phyloP scores from a whole-genome alignment of 2,888 invertebrate species.

The Rhodophaea formosa region DNA sequence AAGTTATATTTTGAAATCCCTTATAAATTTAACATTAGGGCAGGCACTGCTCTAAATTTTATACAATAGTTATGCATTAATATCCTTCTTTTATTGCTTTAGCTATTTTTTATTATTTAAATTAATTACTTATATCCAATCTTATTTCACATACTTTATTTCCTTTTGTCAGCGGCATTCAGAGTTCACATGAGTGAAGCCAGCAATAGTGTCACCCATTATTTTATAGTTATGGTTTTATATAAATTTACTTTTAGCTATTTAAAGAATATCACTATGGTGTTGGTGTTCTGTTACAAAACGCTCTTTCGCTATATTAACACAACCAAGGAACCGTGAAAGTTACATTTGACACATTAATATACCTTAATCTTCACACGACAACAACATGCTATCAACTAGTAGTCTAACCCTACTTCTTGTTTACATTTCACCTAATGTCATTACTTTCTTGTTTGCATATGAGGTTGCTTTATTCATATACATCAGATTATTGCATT shows the following conservation, averaged over 20 bases:
- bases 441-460: conserved; percentile 3
- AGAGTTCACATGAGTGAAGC: not conserved
- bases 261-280: conserved; percentile 7
- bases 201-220: not conserved
- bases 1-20: too few relatives aligned
- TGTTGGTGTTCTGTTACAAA: conserved; percentile 11
- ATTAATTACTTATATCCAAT: too few relatives aligned
- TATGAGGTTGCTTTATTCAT: conserved; percentile 1
- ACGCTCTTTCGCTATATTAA: conserved; percentile 12
- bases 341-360: conserved; percentile 23
- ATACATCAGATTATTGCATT: conserved; percentile 17
- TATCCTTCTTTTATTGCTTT: not conserved
- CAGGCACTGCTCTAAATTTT: not conserved
- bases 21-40: not conserved
- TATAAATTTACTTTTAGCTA: conserved; percentile 14
- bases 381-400: conserved; percentile 7
- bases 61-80: not conserved
- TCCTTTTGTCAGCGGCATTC: too few relatives aligned
- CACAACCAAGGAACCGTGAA: conserved; percentile 23
- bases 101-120: not conserved
- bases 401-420: conserved; percentile 11
- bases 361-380: conserved; percentile 10
- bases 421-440: not conserved
- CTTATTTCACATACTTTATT: too few relatives aligned
- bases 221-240: not conserved